Evolutionary conservation across 2,113 vertebrate species (phyloP).

Genomic region (Oreochromis niloticus): DNA sequence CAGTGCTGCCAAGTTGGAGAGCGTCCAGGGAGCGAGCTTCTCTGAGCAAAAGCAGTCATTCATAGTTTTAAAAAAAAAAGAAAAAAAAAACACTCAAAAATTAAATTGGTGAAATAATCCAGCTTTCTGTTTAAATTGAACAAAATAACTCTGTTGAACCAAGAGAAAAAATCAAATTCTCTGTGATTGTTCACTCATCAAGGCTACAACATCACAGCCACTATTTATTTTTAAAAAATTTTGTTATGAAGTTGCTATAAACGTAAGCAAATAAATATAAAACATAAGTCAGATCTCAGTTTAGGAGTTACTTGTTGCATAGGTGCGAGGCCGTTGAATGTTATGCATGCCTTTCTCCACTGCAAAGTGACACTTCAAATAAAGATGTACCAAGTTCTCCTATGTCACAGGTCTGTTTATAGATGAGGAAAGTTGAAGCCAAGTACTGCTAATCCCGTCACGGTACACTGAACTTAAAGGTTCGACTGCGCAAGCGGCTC

Average conservation of each 20-base stretch:
- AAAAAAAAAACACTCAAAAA: not conserved
- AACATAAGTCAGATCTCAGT: not conserved
- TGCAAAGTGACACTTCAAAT: constrained; percentile 17
- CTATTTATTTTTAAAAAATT: not conserved
- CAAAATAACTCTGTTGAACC: not conserved
- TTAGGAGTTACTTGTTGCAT: not conserved
- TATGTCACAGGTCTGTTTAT: constrained; percentile 54
- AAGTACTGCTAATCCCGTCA: constrained; percentile 29
- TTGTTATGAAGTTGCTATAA: not conserved
- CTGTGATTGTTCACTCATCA: not conserved
- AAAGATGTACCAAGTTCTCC: constrained; percentile 37
- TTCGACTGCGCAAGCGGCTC: not conserved
- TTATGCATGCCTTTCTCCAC: not conserved
- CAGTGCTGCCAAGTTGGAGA: constrained; percentile 37
- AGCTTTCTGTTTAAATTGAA: not conserved
- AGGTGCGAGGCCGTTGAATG: not conserved
- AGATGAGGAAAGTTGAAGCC: constrained; percentile 33
- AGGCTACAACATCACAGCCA: not conserved
- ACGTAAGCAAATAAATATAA: not conserved
- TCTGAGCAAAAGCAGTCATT: constrained; percentile 31
- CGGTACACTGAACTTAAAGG: not conserved
- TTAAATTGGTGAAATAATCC: constrained; percentile 37
- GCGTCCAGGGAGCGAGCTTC: constrained; percentile 18
- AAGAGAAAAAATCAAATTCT: not conserved
- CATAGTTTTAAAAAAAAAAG: constrained; percentile 9